These are phyloP conservation scores for Aplysina aerophoba DNA, from an alignment of 37 sponge, comb jelly and placozoan species.

Conservation along the genomic window DNA sequence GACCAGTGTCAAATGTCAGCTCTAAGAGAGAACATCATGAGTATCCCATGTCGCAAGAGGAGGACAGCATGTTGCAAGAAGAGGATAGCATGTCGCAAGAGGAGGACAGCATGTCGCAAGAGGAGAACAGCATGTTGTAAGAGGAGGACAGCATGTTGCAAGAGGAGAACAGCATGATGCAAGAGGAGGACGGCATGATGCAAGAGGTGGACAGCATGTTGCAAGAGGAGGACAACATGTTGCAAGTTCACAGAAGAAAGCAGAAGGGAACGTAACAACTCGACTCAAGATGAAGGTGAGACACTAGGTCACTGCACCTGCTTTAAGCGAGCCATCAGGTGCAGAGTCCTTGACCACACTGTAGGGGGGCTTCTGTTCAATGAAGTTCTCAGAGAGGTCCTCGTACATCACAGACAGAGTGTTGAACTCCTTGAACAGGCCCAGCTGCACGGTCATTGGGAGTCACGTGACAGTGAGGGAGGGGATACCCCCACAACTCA, in stretches of 20 bases:
- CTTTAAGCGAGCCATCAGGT: slow-evolving; percentile 12
- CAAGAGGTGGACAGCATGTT: no score
- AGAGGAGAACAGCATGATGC: no score
- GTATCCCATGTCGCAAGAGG: no score
- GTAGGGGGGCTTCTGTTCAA: slow-evolving; percentile 75
- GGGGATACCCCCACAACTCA: neutral
- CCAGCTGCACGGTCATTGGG: slow-evolving; percentile 50
- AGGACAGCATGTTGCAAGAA: neutral
- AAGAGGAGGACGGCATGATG: no score
- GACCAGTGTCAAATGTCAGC: slow-evolving; percentile 48
- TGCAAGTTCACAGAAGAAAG: no score
- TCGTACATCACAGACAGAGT: slow-evolving; percentile 88
- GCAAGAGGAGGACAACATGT: no score
- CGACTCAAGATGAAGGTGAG: neutral
- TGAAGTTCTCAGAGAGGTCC: slow-evolving; percentile 66
- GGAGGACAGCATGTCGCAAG: no score
- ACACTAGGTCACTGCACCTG: neutral
- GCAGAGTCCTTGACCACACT: slow-evolving; percentile 7
- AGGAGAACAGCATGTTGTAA: no score
- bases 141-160: no score
- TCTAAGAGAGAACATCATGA: slow-evolving; percentile 40
- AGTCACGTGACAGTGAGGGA: neutral
- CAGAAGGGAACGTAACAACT: no score
- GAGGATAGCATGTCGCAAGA: neutral
- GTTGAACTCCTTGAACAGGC: slow-evolving; percentile 89